Conservation (phyloP, 2,113 vertebrate species). For the Macquaria australasica region DNA sequence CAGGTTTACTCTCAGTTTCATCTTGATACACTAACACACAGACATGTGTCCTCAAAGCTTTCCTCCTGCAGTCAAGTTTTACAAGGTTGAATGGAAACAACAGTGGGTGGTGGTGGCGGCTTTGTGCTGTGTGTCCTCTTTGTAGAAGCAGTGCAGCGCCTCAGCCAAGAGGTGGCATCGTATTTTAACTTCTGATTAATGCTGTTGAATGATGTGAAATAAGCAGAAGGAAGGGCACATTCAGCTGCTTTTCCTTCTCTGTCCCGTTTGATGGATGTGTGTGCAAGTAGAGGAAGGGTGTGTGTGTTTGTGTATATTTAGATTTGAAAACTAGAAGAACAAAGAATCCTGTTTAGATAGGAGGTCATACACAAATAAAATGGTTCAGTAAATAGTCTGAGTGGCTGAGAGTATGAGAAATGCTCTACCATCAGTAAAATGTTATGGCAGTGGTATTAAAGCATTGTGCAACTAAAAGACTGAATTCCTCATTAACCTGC, state of each 20-base stretch:
- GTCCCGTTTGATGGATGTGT: not conserved
- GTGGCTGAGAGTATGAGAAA: not conserved
- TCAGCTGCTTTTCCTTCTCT: not conserved
- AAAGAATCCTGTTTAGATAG: not conserved
- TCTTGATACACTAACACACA: not conserved
- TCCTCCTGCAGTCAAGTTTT: too few relatives aligned
- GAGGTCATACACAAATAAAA: conserved; percentile 3
- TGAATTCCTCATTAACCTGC: not conserved
- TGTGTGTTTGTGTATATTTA: not conserved
- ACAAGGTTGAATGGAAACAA: not conserved
- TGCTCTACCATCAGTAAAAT: not conserved
- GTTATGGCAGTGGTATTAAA: not conserved
- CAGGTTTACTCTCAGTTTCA: not conserved
- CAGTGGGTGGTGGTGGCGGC: too few relatives aligned
- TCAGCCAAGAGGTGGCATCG: not conserved
- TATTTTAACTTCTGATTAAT: not conserved
- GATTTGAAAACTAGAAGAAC: not conserved
- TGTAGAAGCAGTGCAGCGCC: not conserved
- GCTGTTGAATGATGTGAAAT: not conserved
- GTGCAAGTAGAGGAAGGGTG: not conserved
- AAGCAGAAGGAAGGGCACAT: not conserved
- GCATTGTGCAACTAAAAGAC: not conserved
- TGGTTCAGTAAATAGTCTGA: not conserved
- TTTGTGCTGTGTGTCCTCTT: not conserved
- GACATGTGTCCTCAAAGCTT: not conserved